Evolutionary conservation across 2,113 vertebrate genomes (phyloP), one percentile per base, ranked within the genome.

Genomic region (Phaethon lepturus): DNA sequence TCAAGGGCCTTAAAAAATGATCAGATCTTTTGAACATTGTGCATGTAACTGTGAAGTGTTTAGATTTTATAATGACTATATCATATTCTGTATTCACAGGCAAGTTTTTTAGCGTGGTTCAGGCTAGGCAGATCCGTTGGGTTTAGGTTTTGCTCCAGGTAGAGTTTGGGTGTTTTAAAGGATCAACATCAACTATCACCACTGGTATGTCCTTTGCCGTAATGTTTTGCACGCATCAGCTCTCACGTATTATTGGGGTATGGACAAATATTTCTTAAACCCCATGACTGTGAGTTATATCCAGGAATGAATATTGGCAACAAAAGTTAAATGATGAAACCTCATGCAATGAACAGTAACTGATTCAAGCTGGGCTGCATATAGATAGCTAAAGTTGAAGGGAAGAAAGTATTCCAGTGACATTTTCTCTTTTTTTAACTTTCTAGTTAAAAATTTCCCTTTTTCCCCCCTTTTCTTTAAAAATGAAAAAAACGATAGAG

Each of bases 221-320:
- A 73, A 14, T 2, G 76, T 94, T 93, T 94, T 93, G 81, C 59
- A 88, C 0, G 0, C 23, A 24, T 85, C 74, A 75, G 85, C 87
- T 88, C 19, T 87, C 4, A 4, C 9, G 2, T 81, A 31, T 83
- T 88, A 33, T 82, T 87, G 88, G 40, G 73, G 74, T 91, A 82
- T 77, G 63, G 83, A 79, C 74, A 95, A 76, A 88, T 79, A 71
- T 71, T 94, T 96, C 84, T 53, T 79, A 94, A 96, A 87, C 77
- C 77, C 77, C 71, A 77, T 79, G 85, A 90, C 91, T 96, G 49
- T 91, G 80, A 94, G 31, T 79, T 97, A 85, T 67, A 95, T 95
- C 77, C 94, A 90, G 91, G 91, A 95, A 95, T 78, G 91, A 95
- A 93, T 91, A 62, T 67, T 95, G 94, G 89, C 96, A 97, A 47